Evolutionary conservation across 2,797 vertebrate species (phyloP).

Genomic region (Epinephelus awoara): DNA sequence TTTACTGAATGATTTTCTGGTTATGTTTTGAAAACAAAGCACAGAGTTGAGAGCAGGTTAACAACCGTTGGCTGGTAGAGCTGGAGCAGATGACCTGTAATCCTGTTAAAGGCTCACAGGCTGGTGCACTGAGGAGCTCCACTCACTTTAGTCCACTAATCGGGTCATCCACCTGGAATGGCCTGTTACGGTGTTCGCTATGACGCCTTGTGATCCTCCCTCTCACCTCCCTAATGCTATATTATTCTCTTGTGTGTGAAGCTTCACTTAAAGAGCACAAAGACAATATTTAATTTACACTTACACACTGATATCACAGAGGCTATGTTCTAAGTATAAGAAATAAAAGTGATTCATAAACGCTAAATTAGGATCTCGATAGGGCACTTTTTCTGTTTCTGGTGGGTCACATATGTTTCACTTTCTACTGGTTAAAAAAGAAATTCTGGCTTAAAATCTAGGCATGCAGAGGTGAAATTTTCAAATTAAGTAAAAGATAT

Average conservation of each 20-base stretch:
- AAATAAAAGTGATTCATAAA: background rate
- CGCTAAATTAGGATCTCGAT: background rate
- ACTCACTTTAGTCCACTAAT: slow-evolving; percentile 58
- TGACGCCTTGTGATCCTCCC: slow-evolving; percentile 1
- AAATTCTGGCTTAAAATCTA: background rate
- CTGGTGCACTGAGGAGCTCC: slow-evolving; percentile 49
- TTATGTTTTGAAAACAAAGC: slow-evolving; percentile 35
- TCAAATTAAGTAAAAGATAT: background rate
- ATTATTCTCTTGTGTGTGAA: background rate
- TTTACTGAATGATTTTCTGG: slow-evolving; percentile 1
- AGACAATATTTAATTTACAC: background rate
- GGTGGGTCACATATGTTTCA: background rate
- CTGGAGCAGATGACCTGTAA: slow-evolving; percentile 72
- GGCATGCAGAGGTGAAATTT: background rate
- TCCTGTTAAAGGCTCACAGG: slow-evolving; percentile 74
- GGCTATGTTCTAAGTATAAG: background rate
- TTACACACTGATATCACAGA: background rate
- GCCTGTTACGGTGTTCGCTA: slow-evolving; percentile 12
- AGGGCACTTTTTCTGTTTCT: background rate
- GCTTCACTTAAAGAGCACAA: background rate
- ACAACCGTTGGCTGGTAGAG: slow-evolving; percentile 45
- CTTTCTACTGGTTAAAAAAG: background rate
- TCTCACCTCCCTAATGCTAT: background rate
- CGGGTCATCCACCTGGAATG: slow-evolving; percentile 63
- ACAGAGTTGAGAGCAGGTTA: slow-evolving; percentile 33